Base-by-base conservation (phyloP, 2,113 vertebrate species). In the Dicrurus megarhynchus region DNA sequence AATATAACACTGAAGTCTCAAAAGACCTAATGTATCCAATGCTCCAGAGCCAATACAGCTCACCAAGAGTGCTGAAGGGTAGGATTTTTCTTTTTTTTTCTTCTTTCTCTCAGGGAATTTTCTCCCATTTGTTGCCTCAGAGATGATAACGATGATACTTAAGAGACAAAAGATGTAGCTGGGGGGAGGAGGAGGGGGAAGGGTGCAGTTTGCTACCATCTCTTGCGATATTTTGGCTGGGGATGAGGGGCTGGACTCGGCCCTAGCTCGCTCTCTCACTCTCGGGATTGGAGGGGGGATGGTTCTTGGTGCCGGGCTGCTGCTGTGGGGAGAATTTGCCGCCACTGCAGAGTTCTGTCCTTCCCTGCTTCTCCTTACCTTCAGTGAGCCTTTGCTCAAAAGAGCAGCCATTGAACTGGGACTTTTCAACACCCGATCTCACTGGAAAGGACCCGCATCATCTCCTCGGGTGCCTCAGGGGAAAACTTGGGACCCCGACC, bases 401-500 rank as follows among this genome's bases (percentile, higher is more conserved):
- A 41, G 22, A 63, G 20, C 0, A 0, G 16, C 8, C 1, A 0
- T 53, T 46, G 33, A 53, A 46, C 17, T 22, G 26, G 8, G 16
- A 61, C 27, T 74, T 55, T 74, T n/a, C 41, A 47, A 12, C 15
- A n/a, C 30, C 7, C 7, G 5, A 33, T 33, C 63, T 46, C 30
- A 24, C 15, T 33, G 49, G 11, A 39, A 55, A n/a, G 0, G 1
- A 55, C 18, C 11, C 23, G 23, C n/a, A 27, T 15, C 49, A n/a
- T 28, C 18, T 55, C 22, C 49, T 63, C 5, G 21, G 22, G 18
- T 28, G 18, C 41, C n/a, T 23, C 28, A 22, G 14, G 14, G n/a
- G 41, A 47, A 64, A 64, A 47, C 22, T 11, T 28, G 28, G 11
- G 41, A 28, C 22, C 11, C 10, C 9, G 18, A 19, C 20, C 20